Percentiles rank a stretch among this genome's conserved stretches.
These are phyloP conservation scores for Promerops cafer DNA, from an alignment of 2,113 vertebrate genomes.

Conservation along the genomic window DNA sequence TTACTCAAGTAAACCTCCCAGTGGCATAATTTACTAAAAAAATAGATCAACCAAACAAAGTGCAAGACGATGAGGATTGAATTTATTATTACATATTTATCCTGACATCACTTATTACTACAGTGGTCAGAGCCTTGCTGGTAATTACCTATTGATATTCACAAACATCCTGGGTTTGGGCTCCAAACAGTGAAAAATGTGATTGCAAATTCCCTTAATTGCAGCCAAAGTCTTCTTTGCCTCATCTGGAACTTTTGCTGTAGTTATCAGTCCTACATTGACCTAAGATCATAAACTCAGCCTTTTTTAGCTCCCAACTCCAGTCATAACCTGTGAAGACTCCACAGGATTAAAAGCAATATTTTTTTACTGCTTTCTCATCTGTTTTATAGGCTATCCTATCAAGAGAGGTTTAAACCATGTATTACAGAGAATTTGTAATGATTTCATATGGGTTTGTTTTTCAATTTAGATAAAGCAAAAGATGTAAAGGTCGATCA, in stretches of 20 bases:
- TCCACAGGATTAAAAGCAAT: not conserved
- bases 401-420: not conserved
- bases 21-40: not conserved
- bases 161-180: accelerated
- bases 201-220: not conserved
- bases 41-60: not conserved
- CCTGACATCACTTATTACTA: not conserved
- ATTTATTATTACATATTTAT: not conserved
- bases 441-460: not conserved
- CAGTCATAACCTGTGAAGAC: not conserved
- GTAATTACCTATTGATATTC: not conserved
- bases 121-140: not conserved
- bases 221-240: not conserved
- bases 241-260: not conserved
- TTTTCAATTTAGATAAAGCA: not conserved
- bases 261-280: not conserved
- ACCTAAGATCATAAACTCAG: not conserved
- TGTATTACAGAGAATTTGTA: not conserved
- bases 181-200: not conserved
- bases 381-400: not conserved
- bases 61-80: not conserved
- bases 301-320: not conserved
- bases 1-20: not conserved
- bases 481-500: not conserved
- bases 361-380: not conserved